A percentile compares a stretch with the other conserved stretches of the same genome.
These are phyloP conservation scores for Lydus trimaculatus DNA, from an alignment of 2,888 invertebrate species.

Conservation along the genomic window DNA sequence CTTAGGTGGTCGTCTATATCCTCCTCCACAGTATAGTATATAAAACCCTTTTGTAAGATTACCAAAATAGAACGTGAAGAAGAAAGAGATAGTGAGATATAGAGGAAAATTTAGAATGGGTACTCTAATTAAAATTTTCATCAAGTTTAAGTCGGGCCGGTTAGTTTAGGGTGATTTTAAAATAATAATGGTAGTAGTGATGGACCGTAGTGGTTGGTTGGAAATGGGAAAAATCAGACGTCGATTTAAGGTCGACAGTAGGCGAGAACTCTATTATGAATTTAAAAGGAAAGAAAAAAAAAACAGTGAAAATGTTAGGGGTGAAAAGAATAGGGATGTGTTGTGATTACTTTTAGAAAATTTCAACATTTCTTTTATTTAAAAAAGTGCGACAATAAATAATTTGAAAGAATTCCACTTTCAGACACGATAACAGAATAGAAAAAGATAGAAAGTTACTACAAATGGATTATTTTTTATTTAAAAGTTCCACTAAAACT, in stretches of 20 bases:
- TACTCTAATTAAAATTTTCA: conserved; percentile 7
- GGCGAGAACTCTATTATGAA: conserved; percentile 1
- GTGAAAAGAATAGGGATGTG: background rate
- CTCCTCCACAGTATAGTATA: background rate
- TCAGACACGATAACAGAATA: too few species aligned
- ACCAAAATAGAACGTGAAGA: background rate
- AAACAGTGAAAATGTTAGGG: background rate
- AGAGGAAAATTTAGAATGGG: background rate
- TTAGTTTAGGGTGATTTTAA: conserved; percentile 5
- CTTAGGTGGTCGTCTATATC: background rate
- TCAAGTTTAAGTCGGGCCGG: background rate
- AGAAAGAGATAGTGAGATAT: background rate
- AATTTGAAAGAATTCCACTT: background rate
- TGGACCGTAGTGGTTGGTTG: background rate
- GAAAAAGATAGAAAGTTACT: too few species aligned
- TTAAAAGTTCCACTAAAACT: background rate
- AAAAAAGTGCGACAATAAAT: background rate
- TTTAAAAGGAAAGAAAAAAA: background rate
- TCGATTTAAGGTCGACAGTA: background rate
- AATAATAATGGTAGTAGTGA: conserved; percentile 1
- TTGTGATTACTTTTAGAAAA: conserved; percentile 33
- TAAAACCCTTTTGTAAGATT: background rate
- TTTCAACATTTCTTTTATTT: conserved; percentile 9
- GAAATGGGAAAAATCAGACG: background rate
- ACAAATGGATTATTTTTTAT: background rate